Evolutionary conservation across 2,113 vertebrate species (phyloP).

Genomic region (Propithecus coquereli): DNA sequence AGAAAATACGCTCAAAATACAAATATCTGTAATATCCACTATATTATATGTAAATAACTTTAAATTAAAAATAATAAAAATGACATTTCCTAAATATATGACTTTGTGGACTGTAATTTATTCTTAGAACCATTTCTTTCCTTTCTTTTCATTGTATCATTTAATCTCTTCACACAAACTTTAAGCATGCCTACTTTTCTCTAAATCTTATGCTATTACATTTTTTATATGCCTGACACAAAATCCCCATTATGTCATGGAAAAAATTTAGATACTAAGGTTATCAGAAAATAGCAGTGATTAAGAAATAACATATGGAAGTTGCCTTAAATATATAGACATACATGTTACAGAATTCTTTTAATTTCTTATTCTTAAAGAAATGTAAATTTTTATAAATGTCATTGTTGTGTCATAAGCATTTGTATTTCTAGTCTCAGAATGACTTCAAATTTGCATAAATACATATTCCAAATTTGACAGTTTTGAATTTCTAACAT

Average conservation of each 20-base stretch:
- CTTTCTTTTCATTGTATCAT: background rate
- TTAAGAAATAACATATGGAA: conserved; percentile 30
- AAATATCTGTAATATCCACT: background rate
- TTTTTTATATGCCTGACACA: conserved; percentile 10
- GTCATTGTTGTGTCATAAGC: conserved; percentile 43
- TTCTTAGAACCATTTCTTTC: conserved; percentile 11
- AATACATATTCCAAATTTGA: conserved; percentile 46
- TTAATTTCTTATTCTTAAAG: conserved; percentile 38
- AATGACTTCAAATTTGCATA: conserved; percentile 62
- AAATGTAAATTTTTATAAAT: conserved; percentile 60
- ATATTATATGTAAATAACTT: background rate
- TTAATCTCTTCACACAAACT: conserved; percentile 18
- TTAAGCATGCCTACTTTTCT: background rate
- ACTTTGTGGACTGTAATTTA: background rate
- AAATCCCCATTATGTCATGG: background rate
- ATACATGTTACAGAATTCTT: background rate
- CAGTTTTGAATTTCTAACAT: conserved; percentile 55
- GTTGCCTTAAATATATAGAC: conserved; percentile 29
- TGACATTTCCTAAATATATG: background rate
- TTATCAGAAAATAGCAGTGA: conserved; percentile 33
- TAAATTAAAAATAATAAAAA: conserved; percentile 33
- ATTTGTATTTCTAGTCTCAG: conserved; percentile 35
- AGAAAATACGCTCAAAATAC: background rate
- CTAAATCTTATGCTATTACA: background rate
- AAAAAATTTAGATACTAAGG: conserved; percentile 27